Evolutionary conservation across 2,797 vertebrate genomes (phyloP), one percentile per base, ranked within the genome.

Genomic region (Rachycentron canadum): DNA sequence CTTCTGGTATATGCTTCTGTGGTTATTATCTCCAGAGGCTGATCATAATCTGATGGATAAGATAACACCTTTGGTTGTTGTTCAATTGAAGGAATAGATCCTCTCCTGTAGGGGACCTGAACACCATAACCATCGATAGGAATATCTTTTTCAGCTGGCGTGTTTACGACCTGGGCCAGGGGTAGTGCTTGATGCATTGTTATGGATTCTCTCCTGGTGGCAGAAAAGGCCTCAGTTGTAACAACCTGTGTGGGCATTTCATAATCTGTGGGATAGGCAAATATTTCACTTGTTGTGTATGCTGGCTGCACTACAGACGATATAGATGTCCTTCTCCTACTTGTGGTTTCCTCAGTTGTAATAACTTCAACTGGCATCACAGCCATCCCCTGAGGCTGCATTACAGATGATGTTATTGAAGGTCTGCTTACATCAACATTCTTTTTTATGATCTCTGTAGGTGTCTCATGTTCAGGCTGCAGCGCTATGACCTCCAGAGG

Each of bases 1-100:
- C 88, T 92, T 19, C 85, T 87, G 5, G 53, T 73, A 45, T 85
- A 92, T 49, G 79, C 86, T 11, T 93, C 92, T 74, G 89, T 89
- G 3, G 86, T 91, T 77, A 92, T 88, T 69, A 87, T 89, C 43
- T 93, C 91, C 34, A 89, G 49, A 60, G 92, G 92, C 25, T 76
- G 71, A 36, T 93, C 91, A 77, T 91, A 91, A 73, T 93, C 91
- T 2, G 89, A 86, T 69, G 88, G 78, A 89, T 90, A 93, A n/a
- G 60, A 79, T 47, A 83, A 62, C 23, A 55, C 16, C 11, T 90
- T 82, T 73, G 90, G 90, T 64, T 71, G 84, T 40, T 85, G 86
- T 56, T 91, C 90, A 55, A 57, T 36, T 70, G 73, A 83, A 61
- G 81, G 50, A 73, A 88, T 52, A 50, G 85, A 84, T 41, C 61